A percentile compares a stretch with the other conserved stretches of the same genome.
Conservation (phyloP, 2,113 vertebrate species). For the pig (Sus scrofa) region DNA sequence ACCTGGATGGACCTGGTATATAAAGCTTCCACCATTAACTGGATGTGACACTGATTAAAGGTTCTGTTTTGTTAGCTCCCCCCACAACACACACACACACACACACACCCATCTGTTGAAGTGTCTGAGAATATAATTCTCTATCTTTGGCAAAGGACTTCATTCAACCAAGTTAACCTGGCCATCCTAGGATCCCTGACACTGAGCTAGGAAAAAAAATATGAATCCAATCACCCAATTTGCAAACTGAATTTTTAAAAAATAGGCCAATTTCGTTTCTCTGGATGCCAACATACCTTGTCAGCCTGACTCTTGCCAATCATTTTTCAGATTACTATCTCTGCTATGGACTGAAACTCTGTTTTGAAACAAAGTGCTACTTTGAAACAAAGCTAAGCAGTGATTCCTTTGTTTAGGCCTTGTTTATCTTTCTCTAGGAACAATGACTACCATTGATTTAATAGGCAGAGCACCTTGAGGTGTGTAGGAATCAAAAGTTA, state of each 20-base stretch:
- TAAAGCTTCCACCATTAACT: neutral
- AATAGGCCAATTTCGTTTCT: neutral
- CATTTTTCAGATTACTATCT: neutral
- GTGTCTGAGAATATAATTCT: neutral
- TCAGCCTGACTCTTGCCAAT: neutral
- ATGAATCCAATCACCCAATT: neutral
- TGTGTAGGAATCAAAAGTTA: constrained; percentile 25
- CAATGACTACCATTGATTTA: neutral
- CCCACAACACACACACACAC: neutral
- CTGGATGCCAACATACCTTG: neutral
- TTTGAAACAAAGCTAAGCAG: neutral
- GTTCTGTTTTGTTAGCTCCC: neutral
- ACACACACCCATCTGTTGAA: neutral
- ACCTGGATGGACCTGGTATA: neutral
- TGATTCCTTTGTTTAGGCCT: neutral
- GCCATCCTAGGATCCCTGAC: neutral
- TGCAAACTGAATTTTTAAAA: neutral
- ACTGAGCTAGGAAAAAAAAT: neutral
- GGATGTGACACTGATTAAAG: neutral
- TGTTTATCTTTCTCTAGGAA: neutral
- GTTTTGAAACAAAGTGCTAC: constrained; percentile 1
- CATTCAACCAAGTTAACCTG: neutral
- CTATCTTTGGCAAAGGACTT: neutral
- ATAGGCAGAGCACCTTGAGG: neutral
- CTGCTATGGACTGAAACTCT: neutral